Conservation (phyloP, 2,797 vertebrate species). For the Arctocebus calabarensis region DNA sequence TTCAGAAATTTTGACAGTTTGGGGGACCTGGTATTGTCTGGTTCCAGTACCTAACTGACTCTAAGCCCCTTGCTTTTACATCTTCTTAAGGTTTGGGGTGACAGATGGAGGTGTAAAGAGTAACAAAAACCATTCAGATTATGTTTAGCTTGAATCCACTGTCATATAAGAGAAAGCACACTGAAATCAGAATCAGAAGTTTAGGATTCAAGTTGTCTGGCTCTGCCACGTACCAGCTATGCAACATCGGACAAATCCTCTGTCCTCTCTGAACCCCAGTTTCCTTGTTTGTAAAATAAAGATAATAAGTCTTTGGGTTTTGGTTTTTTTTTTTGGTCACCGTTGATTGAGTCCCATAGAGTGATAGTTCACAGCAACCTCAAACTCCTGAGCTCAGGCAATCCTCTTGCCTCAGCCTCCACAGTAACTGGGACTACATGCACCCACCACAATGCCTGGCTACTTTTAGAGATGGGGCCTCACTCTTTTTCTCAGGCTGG, state of each 20-base stretch:
- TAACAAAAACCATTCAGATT: not conserved
- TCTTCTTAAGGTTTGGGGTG: not conserved
- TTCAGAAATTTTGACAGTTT: not conserved
- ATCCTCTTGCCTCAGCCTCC: too few relatives aligned
- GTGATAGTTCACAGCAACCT: too few relatives aligned
- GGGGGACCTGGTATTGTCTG: not conserved
- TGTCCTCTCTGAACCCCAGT: not conserved
- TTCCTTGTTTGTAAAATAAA: not conserved
- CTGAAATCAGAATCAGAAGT: not conserved
- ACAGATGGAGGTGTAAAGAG: not conserved
- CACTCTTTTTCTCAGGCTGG: too few relatives aligned
- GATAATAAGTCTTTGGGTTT: not conserved
- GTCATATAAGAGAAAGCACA: not conserved
- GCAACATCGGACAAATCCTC: not conserved
- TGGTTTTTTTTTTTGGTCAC: too few relatives aligned
- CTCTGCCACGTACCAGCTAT: not conserved
- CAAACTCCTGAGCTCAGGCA: too few relatives aligned
- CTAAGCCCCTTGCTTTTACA: not conserved
- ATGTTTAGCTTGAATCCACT: not conserved
- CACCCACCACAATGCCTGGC: too few relatives aligned
- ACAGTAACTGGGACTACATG: too few relatives aligned
- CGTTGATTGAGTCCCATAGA: too few relatives aligned
- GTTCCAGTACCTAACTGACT: not conserved
- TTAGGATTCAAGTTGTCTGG: not conserved
- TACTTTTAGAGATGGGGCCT: too few relatives aligned